Evolutionary conservation across 2,797 vertebrate genomes (phyloP).

Genomic region (Phrynocephalus forsythii): DNA sequence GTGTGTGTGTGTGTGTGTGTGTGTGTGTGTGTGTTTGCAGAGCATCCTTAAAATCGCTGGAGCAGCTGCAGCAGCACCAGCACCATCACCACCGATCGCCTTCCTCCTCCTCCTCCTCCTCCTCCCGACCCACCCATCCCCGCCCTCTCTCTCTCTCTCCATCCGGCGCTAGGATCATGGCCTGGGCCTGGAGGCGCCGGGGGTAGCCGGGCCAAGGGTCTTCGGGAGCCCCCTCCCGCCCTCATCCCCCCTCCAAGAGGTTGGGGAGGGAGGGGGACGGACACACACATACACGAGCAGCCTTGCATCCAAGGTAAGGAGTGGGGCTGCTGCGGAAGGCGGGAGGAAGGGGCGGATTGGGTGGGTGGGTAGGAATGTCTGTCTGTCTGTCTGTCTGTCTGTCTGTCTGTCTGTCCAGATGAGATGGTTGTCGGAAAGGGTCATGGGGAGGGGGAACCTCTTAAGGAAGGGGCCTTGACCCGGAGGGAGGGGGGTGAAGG

Average conservation of each 20-base stretch:
- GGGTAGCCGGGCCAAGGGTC: constrained; percentile 1
- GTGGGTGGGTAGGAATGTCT: constrained; percentile 30
- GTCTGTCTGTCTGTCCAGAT: neutral
- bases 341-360: neutral
- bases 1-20: too few species aligned
- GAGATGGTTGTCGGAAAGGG: constrained; percentile 26
- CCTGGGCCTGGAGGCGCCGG: constrained; percentile 18
- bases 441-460: neutral
- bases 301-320: constrained; percentile 3
- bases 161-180: constrained; percentile 10
- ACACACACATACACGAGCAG: neutral
- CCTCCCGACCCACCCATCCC: too few species aligned
- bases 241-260: neutral
- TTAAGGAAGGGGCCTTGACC: neutral
- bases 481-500: neutral
- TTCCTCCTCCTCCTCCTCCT: too few species aligned
- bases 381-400: too few species aligned
- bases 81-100: too few species aligned
- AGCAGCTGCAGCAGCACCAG: too few species aligned
- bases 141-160: too few species aligned
- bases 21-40: too few species aligned
- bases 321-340: neutral
- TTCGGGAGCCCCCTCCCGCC: neutral
- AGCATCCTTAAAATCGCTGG: too few species aligned
- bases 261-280: neutral